Percentiles rank a stretch among this genome's conserved stretches.
phyloP scores from a whole-genome alignment of 2,797 vertebrate genomes.

The Sebastes elongatus region DNA sequence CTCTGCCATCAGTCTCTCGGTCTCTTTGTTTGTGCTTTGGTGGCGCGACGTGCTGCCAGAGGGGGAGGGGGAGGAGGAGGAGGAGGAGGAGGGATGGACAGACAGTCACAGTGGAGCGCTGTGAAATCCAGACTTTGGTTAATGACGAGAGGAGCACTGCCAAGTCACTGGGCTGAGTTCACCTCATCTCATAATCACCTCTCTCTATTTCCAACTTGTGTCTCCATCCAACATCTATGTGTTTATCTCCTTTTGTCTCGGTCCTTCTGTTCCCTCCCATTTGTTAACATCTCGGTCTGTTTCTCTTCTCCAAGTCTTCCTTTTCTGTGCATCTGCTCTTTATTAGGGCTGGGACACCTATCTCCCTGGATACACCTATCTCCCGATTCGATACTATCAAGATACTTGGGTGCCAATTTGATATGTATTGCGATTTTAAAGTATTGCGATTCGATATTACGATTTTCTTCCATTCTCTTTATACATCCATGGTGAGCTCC shows the following conservation, averaged over 20 bases:
- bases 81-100: background rate
- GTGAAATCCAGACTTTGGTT: constrained; percentile 73
- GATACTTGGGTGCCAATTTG: too few species aligned
- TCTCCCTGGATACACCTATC: too few species aligned
- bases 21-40: constrained; percentile 68
- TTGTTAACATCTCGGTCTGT: background rate
- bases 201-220: constrained; percentile 26
- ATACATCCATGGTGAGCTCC: too few species aligned
- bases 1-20: constrained; percentile 41
- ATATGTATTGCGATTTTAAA: too few species aligned
- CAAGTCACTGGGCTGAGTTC: constrained; percentile 65
- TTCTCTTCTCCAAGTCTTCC: background rate
- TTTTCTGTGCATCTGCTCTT: background rate
- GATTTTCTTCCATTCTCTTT: too few species aligned
- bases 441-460: too few species aligned
- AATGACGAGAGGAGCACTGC: constrained; percentile 67
- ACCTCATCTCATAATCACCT: constrained; percentile 63
- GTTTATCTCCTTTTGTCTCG: constrained; percentile 30
- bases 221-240: constrained; percentile 15
- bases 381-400: too few species aligned
- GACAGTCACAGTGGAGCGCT: constrained; percentile 35
- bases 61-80: background rate
- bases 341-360: too few species aligned
- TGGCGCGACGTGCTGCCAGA: constrained; percentile 18
- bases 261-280: constrained; percentile 30